Conservation (phyloP, 2,888 invertebrate species). For the Norana najaformis region DNA sequence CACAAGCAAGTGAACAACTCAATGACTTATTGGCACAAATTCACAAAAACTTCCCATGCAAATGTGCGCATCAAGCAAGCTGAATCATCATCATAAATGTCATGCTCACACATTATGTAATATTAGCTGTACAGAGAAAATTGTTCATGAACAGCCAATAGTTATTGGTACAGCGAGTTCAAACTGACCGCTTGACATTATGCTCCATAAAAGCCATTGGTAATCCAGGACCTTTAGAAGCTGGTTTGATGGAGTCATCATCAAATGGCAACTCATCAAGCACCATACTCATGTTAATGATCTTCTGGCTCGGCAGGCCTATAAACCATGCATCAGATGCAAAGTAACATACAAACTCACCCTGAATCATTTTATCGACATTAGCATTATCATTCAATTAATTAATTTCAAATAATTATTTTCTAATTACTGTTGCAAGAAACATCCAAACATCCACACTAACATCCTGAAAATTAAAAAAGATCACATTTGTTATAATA, state of each 20-base stretch:
- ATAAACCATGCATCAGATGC: too few species aligned
- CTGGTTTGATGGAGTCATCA: neutral
- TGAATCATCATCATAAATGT: too few species aligned
- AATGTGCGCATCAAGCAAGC: too few species aligned
- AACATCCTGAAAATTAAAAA: neutral
- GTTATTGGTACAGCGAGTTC: neutral
- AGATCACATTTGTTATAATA: neutral
- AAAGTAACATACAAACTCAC: too few species aligned
- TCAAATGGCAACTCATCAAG: neutral
- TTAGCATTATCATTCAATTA: neutral
- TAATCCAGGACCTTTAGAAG: neutral
- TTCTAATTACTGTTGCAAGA: neutral
- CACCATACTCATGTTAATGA: conserved; percentile 4
- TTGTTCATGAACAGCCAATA: neutral
- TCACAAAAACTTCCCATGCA: too few species aligned
- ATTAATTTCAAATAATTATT: neutral
- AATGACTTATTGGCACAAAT: too few species aligned
- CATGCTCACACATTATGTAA: too few species aligned
- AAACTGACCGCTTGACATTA: neutral
- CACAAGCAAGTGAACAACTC: too few species aligned
- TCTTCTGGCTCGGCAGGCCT: conserved; percentile 7
- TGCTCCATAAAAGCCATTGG: neutral
- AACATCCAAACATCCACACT: neutral
- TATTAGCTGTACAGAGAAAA: neutral
- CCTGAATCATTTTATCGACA: neutral